A percentile compares a stretch with the other conserved stretches of the same genome.
Conservation (phyloP, 2,113 vertebrate genomes). For the Guaruba guarouba region DNA sequence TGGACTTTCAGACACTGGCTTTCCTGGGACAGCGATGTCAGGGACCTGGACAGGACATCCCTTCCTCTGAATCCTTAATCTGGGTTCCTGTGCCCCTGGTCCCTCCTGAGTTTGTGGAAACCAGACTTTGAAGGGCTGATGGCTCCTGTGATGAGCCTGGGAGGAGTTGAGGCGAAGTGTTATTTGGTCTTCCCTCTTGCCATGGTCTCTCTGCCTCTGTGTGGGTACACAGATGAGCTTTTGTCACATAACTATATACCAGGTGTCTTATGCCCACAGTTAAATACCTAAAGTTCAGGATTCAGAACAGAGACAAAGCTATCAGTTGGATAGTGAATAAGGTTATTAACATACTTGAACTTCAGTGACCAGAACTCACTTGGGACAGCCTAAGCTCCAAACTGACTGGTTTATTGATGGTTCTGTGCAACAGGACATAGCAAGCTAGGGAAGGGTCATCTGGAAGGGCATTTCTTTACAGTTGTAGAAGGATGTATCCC, state of each 20-base stretch:
- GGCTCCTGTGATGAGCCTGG: background rate
- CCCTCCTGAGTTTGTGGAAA: background rate
- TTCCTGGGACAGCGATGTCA: background rate
- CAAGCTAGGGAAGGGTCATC: background rate
- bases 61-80: background rate
- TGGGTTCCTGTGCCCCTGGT: background rate
- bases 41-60: background rate
- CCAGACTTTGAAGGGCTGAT: background rate
- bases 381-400: background rate
- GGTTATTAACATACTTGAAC: background rate
- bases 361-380: background rate
- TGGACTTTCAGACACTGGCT: background rate
- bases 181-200: background rate
- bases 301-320: background rate
- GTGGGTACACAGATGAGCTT: background rate
- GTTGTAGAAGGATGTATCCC: fast-evolving
- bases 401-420: background rate
- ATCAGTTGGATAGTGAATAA: background rate
- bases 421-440: background rate
- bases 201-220: background rate
- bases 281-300: background rate
- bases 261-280: background rate
- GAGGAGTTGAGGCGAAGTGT: fast-evolving
- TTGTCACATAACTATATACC: background rate
- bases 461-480: background rate